Evolutionary conservation across 53 echinoderm and acorn worm species (phyloP).

Genomic region (Zoroaster sp.): DNA sequence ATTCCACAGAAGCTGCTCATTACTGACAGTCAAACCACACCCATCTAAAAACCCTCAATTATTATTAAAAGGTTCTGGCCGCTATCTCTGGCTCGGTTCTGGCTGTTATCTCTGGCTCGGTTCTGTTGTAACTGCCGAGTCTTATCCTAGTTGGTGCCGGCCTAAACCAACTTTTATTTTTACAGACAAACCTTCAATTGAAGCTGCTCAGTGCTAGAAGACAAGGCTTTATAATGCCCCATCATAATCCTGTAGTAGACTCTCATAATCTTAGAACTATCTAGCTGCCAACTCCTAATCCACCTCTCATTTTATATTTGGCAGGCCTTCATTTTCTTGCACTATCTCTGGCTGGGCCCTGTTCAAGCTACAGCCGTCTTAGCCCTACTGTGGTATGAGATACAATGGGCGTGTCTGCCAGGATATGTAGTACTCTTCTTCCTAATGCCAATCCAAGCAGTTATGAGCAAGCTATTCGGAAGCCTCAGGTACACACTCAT

Average conservation of each 20-base stretch:
- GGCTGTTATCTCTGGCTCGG: not conserved
- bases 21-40: too few relatives aligned
- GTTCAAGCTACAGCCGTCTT: conserved; percentile 43
- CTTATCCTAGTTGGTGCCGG: too few relatives aligned
- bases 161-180: not conserved
- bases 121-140: not conserved
- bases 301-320: not conserved
- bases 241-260: not conserved
- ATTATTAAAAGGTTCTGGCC: not conserved
- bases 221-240: too few relatives aligned
- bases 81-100: not conserved
- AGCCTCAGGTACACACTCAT: conserved; percentile 77
- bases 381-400: conserved; percentile 42
- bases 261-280: not conserved
- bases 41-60: not conserved
- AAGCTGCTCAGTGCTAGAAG: not conserved
- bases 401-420: conserved; percentile 65
- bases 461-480: conserved; percentile 73
- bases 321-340: conserved; percentile 72
- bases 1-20: too few relatives aligned
- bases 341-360: conserved; percentile 94
- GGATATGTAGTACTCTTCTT: conserved; percentile 71
- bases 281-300: not conserved
- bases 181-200: not conserved
- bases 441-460: conserved; percentile 76